These are phyloP conservation scores for Cyclophora albipunctata DNA, from an alignment of 2,888 invertebrate genomes.

Conservation along the genomic window DNA sequence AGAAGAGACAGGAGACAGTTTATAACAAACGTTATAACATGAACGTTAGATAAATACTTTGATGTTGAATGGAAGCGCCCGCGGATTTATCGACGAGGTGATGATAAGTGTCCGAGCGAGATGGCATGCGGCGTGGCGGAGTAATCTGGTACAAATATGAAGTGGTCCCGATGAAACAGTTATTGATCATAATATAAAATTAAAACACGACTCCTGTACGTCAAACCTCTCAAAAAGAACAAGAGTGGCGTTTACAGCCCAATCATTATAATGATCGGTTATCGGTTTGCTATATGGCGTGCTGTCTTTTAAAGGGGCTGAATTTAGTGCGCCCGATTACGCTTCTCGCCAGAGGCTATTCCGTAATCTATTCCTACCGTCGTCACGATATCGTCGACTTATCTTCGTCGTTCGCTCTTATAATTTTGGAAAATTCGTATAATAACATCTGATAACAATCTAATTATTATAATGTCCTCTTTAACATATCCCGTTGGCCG, in stretches of 20 bases:
- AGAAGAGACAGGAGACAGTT: conserved; percentile 15
- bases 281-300: conserved; percentile 69
- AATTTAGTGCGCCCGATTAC: conserved; percentile 63
- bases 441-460: conserved; percentile 74
- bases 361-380: conserved; percentile 67
- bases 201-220: conserved; percentile 66
- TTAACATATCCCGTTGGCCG: conserved; percentile 69
- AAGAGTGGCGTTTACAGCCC: conserved; percentile 62
- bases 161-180: no score
- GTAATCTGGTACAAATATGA: conserved; percentile 1
- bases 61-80: conserved; percentile 4
- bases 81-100: no score
- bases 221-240: conserved; percentile 53
- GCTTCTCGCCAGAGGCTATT: conserved; percentile 51
- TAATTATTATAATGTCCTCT: conserved; percentile 74
- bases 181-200: conserved; percentile 21
- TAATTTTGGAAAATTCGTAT: conserved; percentile 72
- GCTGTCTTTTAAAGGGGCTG: conserved; percentile 62
- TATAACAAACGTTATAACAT: conserved; percentile 12
- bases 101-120: not conserved
- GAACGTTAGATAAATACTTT: conserved; percentile 7
- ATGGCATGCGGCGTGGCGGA: no score
- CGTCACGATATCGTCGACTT: conserved; percentile 66
- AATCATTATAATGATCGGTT: conserved; percentile 73
- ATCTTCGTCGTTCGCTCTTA: conserved; percentile 63